phyloP scores from a whole-genome alignment of 1,140 invertebrate species.

The Planococcus citri region DNA sequence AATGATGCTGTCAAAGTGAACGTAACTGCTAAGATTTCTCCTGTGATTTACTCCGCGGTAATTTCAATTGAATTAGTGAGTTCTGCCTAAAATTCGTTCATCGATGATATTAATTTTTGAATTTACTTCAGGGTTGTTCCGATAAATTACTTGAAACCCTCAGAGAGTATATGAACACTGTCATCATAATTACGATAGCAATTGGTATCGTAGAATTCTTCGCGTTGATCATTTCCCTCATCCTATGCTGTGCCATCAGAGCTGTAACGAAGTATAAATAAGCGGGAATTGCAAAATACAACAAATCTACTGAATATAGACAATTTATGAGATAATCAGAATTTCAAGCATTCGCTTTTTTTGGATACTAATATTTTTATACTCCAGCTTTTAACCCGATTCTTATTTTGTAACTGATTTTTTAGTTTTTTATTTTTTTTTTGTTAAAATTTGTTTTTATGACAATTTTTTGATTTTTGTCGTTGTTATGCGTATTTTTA shows the following conservation, averaged over 20 bases:
- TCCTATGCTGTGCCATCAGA: slow-evolving; percentile 58
- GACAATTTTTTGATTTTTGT: not conserved
- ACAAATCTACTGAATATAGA: not conserved
- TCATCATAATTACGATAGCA: slow-evolving; percentile 49
- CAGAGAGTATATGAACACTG: slow-evolving; percentile 43
- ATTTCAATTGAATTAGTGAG: slow-evolving; percentile 22
- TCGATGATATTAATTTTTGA: slow-evolving; percentile 29
- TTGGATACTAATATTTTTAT: not conserved
- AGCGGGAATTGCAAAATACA: not conserved
- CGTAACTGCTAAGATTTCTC: slow-evolving; percentile 37
- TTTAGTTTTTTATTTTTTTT: not conserved
- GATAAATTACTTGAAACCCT: slow-evolving; percentile 51
- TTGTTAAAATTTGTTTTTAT: not conserved
- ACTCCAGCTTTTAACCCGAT: not conserved
- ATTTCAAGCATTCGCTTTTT: not conserved
- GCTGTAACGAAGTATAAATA: slow-evolving; percentile 25
- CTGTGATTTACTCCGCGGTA: slow-evolving; percentile 44
- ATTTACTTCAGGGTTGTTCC: slow-evolving; percentile 59
- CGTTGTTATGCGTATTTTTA: not conserved
- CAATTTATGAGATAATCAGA: not conserved
- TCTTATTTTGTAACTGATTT: not conserved
- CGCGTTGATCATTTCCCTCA: slow-evolving; percentile 61
- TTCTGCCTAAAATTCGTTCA: slow-evolving; percentile 27
- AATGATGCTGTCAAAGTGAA: slow-evolving; percentile 37
- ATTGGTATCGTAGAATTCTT: slow-evolving; percentile 55